Evolutionary conservation across 1,140 invertebrate genomes (phyloP).

Genomic region (Drosophila melanogaster): DNA sequence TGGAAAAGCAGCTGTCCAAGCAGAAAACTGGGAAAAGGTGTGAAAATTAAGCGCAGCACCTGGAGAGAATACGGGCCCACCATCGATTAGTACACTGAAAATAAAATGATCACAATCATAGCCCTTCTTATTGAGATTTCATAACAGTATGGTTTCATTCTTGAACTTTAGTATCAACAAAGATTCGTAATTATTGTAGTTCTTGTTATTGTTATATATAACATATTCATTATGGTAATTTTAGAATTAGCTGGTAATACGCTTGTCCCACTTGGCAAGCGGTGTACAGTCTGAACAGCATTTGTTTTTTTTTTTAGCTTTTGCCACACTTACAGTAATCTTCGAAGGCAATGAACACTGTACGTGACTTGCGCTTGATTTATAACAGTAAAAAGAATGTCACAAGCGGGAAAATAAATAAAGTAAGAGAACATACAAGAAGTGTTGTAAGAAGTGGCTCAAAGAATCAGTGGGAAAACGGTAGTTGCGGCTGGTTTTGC

Average conservation of each 20-base stretch:
- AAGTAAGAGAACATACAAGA: slow-evolving; percentile 24
- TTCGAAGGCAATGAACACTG: slow-evolving; percentile 25
- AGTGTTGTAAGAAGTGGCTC: slow-evolving; percentile 40
- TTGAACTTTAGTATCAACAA: too few species aligned
- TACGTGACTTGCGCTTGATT: slow-evolving; percentile 58
- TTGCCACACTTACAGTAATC: slow-evolving; percentile 20
- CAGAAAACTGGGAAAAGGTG: slow-evolving; percentile 48
- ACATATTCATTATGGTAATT: background rate
- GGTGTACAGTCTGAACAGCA: slow-evolving; percentile 8
- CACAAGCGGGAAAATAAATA: slow-evolving; percentile 45
- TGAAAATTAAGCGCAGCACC: slow-evolving; percentile 33
- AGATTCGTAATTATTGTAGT: background rate
- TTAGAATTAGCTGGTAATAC: slow-evolving; percentile 4
- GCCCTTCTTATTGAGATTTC: background rate
- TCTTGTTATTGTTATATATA: background rate
- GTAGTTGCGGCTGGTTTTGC: slow-evolving; percentile 29
- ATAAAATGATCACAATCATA: background rate
- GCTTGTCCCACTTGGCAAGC: slow-evolving; percentile 22
- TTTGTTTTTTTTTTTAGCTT: background rate
- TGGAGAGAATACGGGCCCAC: slow-evolving; percentile 1
- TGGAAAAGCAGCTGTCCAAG: slow-evolving; percentile 53
- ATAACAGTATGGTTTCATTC: too few species aligned
- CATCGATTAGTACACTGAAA: background rate
- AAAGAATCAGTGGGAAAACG: slow-evolving; percentile 40
- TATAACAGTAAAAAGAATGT: slow-evolving; percentile 62